A percentile compares a stretch with the other conserved stretches of the same genome.
phyloP scores from a whole-genome alignment of 2,113 vertebrate species.

The Catharus bicknelli region DNA sequence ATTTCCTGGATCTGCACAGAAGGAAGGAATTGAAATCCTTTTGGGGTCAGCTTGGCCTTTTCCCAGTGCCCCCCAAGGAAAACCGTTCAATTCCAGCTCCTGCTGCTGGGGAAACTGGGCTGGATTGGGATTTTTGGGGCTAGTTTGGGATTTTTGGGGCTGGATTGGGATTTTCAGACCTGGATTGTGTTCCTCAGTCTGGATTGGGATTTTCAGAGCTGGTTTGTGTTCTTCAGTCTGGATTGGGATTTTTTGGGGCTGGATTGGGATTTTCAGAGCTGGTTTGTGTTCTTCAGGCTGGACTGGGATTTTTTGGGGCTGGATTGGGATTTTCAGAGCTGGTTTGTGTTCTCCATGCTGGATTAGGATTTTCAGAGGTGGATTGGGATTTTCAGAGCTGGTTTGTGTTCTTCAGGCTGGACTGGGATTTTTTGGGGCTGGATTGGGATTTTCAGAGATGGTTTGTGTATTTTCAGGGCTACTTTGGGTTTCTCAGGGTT shows the following conservation, averaged over 20 bases:
- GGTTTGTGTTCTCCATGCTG: too few species aligned
- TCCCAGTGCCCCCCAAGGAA: background rate
- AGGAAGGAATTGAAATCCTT: background rate
- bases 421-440: background rate
- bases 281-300: too few species aligned
- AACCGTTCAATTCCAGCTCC: background rate
- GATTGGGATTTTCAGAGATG: background rate
- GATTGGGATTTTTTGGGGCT: too few species aligned
- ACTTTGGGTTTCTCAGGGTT: background rate
- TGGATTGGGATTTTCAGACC: too few species aligned
- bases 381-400: fast-evolving
- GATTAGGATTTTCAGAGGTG: too few species aligned
- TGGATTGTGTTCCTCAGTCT: too few species aligned
- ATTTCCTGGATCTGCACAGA: background rate
- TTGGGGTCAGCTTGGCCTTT: background rate
- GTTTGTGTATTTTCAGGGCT: too few species aligned
- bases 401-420: background rate
- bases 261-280: background rate
- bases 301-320: background rate
- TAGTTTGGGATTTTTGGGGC: background rate
- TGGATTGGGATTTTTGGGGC: background rate
- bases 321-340: too few species aligned
- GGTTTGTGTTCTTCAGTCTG: too few species aligned
- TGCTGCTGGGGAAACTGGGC: fast-evolving
- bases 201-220: background rate